Conservation (phyloP, 1,140 invertebrate genomes). For the Euglossa dilemma region DNA sequence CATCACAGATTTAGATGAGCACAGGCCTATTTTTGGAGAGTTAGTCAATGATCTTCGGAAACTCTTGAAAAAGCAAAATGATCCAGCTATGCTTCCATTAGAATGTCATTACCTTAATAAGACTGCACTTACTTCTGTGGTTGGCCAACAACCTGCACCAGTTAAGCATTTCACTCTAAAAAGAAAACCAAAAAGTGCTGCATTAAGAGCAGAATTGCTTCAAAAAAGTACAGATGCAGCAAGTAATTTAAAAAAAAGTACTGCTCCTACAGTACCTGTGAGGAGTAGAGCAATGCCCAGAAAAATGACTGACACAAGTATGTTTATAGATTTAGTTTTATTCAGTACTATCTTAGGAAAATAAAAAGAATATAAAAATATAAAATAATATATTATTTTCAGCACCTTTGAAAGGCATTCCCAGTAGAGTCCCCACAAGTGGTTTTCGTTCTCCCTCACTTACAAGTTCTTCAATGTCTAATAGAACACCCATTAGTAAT, state of each 20-base stretch:
- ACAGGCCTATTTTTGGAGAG: conserved; percentile 94
- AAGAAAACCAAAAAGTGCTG: conserved; percentile 97
- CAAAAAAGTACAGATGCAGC: conserved; percentile 95
- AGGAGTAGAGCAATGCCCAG: conserved; percentile 96
- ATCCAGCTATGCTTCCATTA: conserved; percentile 93
- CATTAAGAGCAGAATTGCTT: conserved; percentile 93
- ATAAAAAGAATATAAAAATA: background rate
- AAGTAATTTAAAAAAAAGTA: conserved; percentile 93
- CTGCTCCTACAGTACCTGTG: conserved; percentile 94
- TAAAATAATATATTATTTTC: conserved; percentile 66
- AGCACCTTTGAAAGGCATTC: conserved; percentile 95
- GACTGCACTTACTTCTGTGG: conserved; percentile 93
- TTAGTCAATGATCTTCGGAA: conserved; percentile 93
- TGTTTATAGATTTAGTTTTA: conserved; percentile 59
- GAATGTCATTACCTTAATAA: conserved; percentile 99
- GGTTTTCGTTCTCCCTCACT: conserved; percentile 86
- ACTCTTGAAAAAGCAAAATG: conserved; percentile 92
- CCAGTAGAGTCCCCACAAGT: conserved; percentile 88
- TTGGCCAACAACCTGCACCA: conserved; percentile 85
- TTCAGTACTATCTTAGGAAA: background rate
- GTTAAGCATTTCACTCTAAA: conserved; percentile 97
- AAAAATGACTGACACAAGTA: conserved; percentile 98
- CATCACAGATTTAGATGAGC: conserved; percentile 92
- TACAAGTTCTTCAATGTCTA: conserved; percentile 82
- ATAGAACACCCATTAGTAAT: conserved; percentile 81